Evolutionary conservation across 2,113 vertebrate genomes (phyloP), one percentile per base, ranked within the genome.

Genomic region (Gymnocephalus cernua): DNA sequence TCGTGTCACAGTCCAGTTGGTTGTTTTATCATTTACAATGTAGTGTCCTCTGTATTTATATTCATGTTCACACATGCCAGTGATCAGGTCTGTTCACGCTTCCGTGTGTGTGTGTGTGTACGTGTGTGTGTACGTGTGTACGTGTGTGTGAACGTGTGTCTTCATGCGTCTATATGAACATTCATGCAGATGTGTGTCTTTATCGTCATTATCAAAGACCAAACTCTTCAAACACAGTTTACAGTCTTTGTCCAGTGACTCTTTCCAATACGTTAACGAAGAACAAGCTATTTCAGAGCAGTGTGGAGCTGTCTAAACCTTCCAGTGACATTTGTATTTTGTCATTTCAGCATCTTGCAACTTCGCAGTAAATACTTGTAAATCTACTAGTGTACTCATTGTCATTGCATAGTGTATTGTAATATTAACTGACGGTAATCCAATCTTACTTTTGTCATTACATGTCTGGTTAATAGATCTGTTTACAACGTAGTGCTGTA

Each of bases 401-500:
- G 77, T 90, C 84, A 80, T 85, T 79, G 78, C 85, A 76, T 74
- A 48, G 69, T 83, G 80, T 88, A 76, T 75, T 72, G 75, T 82
- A 63, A 85, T 65, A 70, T 75, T 84, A 70, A 86, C 86, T 35
- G 74, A 80, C 35, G 5, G 78, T 86, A 80, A 87, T 77, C 75
- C 72, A 54, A 74, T 59, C 35, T 87, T 84, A 47, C 23, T 88
- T 82, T 81, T 74, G 67, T 66, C 82, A 86, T 90, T 63, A 87
- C 86, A 80, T 88, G 88, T 89, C 82, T 86, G 74, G 69, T 86
- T 83, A 64, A 79, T 93, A 79, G 83, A 79, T 90, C 82, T 85
- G 85, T 91, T 93, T 89, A 86, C 91, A 80, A 56, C 13, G 67
- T 91, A 92, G 93, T 92, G 90, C 73, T 84, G 88, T 91, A 87